Base-by-base conservation (phyloP, 2,888 invertebrate genomes). In the Agonopterix subpropinquella region DNA sequence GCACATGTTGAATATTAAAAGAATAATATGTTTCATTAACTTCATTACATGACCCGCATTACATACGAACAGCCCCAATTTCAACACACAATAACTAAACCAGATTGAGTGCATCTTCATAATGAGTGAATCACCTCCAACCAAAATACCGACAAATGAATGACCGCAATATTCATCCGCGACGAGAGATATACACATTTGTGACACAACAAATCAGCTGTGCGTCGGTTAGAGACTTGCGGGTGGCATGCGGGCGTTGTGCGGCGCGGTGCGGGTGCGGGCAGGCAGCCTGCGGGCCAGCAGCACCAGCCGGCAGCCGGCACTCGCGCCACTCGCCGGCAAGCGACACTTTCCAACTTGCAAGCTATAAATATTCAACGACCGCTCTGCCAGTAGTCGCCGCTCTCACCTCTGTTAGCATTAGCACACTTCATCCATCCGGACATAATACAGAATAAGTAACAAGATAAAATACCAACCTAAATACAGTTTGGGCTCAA, bases 401-500 rank as follows among this genome's bases (percentile, higher is more conserved):
- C 65, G 63, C 73, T 77, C 73, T 77, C 74, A 67, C 70, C 61
- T 53, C 52, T 53, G 48, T 52, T 52, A 54, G 5, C 28, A 28
- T 28, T 52, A 54, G 5, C 28, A 28, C 7, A 28, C 28, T 28
- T 28, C 28, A 28, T 28, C 28, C 53, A 42, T 39, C 47, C 56
- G 57, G n/a, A 11, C 54, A 57, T n/a, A 37, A 48, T 56, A 59
- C 57, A 57, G 47, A 53, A 58, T 58, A 61, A 53, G 56, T 51
- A 52, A 44, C 15, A 36, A 41, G n/a, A 42, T 11, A 36, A 36
- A 60, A 74, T 80, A 88, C 88, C 75, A 69, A 88, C 88, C 88
- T 85, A 87, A 69, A 80, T 87, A 88, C 80, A 88, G 79, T 82
- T 86, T 88, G 76, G 88, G 84, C 83, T 87, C 89, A 88, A 89